Conservation (phyloP, 2,888 invertebrate species). For the Pollenia griseotomentosa region DNA sequence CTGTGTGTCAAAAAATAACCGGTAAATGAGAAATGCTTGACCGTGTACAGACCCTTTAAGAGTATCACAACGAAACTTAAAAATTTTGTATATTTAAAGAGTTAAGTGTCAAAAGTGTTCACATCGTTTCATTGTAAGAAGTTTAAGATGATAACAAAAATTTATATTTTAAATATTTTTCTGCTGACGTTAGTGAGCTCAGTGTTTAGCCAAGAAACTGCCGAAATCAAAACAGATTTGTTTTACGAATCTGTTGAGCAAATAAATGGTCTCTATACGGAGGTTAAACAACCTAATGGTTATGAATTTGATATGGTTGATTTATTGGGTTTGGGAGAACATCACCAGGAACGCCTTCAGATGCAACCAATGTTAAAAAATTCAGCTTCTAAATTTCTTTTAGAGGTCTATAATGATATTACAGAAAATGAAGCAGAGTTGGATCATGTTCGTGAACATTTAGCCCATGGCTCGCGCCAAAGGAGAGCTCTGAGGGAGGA, state of each 20-base stretch:
- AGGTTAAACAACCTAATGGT: slow-evolving; percentile 31
- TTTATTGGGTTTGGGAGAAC: slow-evolving; percentile 91
- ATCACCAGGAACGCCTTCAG: slow-evolving; percentile 87
- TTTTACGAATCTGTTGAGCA: slow-evolving; percentile 29
- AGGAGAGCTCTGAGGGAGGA: slow-evolving; percentile 80
- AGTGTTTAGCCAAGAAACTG: neutral
- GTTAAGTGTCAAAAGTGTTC: too few species aligned
- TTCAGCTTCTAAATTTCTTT: slow-evolving; percentile 90
- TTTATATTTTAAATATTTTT: slow-evolving; percentile 9
- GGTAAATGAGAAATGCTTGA: too few species aligned
- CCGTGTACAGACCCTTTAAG: too few species aligned
- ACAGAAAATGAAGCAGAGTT: slow-evolving; percentile 85
- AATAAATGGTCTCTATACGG: neutral
- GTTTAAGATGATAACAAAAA: neutral
- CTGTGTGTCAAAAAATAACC: too few species aligned
- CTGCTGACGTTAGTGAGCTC: neutral
- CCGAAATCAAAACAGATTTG: slow-evolving; percentile 14
- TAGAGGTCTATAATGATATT: slow-evolving; percentile 93
- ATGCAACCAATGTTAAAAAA: slow-evolving; percentile 84
- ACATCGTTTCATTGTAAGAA: neutral
- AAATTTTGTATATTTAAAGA: too few species aligned
- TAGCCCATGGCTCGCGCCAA: slow-evolving; percentile 85
- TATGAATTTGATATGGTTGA: slow-evolving; percentile 88
- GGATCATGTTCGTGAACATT: slow-evolving; percentile 82
- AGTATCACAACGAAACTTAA: too few species aligned